These are phyloP conservation scores for Phocoena phocoena DNA, from an alignment of 2,113 vertebrate species.

Conservation along the genomic window DNA sequence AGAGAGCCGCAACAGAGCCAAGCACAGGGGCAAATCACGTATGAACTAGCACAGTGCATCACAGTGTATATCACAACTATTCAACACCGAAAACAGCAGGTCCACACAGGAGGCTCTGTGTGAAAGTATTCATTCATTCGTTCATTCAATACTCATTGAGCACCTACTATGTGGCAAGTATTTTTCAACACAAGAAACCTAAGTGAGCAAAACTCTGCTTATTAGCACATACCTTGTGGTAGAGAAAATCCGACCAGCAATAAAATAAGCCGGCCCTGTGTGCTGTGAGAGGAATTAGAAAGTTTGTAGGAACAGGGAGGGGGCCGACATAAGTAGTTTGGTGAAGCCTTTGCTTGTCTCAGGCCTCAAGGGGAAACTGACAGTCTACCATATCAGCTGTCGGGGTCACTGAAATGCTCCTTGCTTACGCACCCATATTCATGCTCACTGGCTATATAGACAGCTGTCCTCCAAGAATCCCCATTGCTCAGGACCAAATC, in stretches of 20 bases:
- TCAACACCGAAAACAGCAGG: not conserved
- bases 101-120: not conserved
- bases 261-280: not conserved
- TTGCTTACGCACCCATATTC: not conserved
- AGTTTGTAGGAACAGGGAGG: not conserved
- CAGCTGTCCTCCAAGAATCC: constrained; percentile 56
- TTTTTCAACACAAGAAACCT: not conserved
- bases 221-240: not conserved
- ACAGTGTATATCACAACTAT: not conserved
- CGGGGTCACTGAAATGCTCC: not conserved
- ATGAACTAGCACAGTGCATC: not conserved
- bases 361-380: not conserved
- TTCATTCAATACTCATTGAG: not conserved
- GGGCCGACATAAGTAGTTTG: not conserved
- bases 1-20: not conserved
- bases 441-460: constrained; percentile 37
- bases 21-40: not conserved
- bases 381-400: not conserved
- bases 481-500: constrained; percentile 27
- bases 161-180: not conserved
- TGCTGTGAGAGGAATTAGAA: not conserved
- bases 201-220: not conserved
- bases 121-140: not conserved
- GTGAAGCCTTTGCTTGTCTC: not conserved
- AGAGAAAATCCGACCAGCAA: not conserved